Base-by-base conservation (phyloP, 2,797 vertebrate genomes). In the Pagetopsis macropterus region DNA sequence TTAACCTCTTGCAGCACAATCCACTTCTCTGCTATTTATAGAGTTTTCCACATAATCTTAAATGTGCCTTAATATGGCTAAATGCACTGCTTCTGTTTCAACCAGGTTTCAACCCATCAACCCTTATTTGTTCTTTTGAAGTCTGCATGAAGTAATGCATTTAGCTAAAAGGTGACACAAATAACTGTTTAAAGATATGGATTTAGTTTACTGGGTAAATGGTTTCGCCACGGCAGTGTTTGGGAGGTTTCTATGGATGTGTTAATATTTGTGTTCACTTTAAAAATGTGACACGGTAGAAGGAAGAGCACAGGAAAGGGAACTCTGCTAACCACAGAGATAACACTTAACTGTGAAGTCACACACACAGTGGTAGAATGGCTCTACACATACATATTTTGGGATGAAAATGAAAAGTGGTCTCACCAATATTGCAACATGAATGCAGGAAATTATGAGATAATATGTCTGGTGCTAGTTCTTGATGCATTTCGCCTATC, bases 281-380 rank as follows among this genome's bases (percentile, higher is more conserved):
- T 14, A n/a, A 65, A 69, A 46, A 41, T 4, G 10, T 49, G 44
- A 33, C 76, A 9, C 0, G 2, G 45, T 19, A 37, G 1, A 65
- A 76, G 75, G 77, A 83, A 83, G 52, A 10, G 14, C 16, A 43
- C 23, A 75, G 88, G 82, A 85, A 85, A 63, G 61, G n/a, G 62
- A 48, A 52, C 43, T 15, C 17, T 1, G 27, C 17, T 14, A 14
- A 21, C 54, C 51, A 16, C 33, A 58, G 59, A 78, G 77, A 84
- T 82, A 52, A 55, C 37, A 2, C 45, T 50, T 14, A 0, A 17
- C 40, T 79, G 51, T 68, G 48, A 81, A 72, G 50, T 57, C 12
- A 37, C 55, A 49, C 44, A 59, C 17, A 72, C 3, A 63, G 8
- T 2, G 17, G 15, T 54, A 9, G 17, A 44, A 58, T 50, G 41